These are phyloP conservation scores for Plumapathes pennacea DNA, from an alignment of 92 coral and sea anemone genomes.

Conservation along the genomic window DNA sequence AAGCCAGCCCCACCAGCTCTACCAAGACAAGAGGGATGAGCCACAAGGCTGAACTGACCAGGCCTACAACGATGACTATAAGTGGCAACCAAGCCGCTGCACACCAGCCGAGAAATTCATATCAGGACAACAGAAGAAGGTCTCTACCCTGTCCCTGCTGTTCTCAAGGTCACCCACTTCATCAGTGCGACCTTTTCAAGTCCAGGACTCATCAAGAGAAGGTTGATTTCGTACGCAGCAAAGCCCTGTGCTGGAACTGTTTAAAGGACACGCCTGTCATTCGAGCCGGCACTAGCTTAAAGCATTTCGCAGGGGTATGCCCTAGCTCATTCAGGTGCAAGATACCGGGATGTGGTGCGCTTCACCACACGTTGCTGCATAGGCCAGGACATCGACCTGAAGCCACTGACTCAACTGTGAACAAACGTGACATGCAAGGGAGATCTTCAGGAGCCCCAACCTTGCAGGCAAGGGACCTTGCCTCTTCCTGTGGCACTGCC, in stretches of 20 bases:
- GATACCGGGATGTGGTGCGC: slow-evolving; percentile 36
- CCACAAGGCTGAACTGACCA: not conserved
- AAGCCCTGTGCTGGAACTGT: slow-evolving; percentile 32
- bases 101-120: not conserved
- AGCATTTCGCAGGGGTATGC: slow-evolving; percentile 28
- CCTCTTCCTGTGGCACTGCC: too few relatives aligned
- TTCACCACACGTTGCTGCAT: slow-evolving; percentile 36
- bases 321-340: slow-evolving; percentile 35
- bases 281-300: not conserved
- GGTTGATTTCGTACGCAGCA: slow-evolving; percentile 9
- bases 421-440: too few relatives aligned
- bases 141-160: slow-evolving; percentile 18
- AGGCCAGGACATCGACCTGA: slow-evolving; percentile 3
- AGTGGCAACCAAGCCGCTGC: not conserved
- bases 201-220: slow-evolving; percentile 20
- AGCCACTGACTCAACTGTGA: too few relatives aligned
- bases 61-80: slow-evolving; percentile 5
- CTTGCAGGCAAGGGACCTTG: too few relatives aligned
- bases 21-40: slow-evolving; percentile 7
- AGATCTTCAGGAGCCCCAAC: too few relatives aligned
- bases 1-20: not conserved
- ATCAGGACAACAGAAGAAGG: not conserved
- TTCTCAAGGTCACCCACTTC: slow-evolving; percentile 27
- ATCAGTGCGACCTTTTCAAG: slow-evolving; percentile 32
- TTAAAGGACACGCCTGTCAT: slow-evolving; percentile 14